phyloP scores from a whole-genome alignment of 1,140 invertebrate genomes.

The Sminthurides bifidus region DNA sequence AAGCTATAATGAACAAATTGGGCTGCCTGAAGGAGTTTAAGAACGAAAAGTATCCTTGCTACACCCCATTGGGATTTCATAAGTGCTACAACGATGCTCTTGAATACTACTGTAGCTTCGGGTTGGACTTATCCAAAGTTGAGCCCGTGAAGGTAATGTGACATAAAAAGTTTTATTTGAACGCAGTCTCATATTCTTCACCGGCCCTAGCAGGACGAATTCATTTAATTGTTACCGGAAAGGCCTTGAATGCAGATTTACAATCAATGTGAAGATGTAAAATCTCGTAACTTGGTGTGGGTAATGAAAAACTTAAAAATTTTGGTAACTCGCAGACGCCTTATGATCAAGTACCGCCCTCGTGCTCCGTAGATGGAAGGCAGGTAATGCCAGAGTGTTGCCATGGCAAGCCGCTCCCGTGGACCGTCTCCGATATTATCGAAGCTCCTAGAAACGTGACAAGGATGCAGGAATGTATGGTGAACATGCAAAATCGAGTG shows the following conservation, averaged over 20 bases:
- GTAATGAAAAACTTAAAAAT: too few species aligned
- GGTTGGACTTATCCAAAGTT: slow-evolving; percentile 9
- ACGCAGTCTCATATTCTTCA: neutral
- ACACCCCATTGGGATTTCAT: slow-evolving; percentile 20
- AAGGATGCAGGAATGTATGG: slow-evolving; percentile 9
- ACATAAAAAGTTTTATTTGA: neutral
- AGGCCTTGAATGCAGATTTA: too few species aligned
- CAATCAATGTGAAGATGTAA: too few species aligned
- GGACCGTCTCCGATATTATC: slow-evolving; percentile 17
- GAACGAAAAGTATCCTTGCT: slow-evolving; percentile 14
- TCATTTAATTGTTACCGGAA: neutral
- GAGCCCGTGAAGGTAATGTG: slow-evolving; percentile 5
- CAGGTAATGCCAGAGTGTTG: slow-evolving; percentile 18
- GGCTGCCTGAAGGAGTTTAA: slow-evolving; percentile 17
- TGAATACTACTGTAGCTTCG: slow-evolving; percentile 6
- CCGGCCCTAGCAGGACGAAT: neutral
- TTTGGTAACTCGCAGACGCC: too few species aligned
- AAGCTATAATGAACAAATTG: slow-evolving; percentile 15
- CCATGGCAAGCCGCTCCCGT: slow-evolving; percentile 19
- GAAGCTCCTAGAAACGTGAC: slow-evolving; percentile 16
- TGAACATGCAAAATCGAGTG: slow-evolving; percentile 12
- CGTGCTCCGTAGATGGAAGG: neutral
- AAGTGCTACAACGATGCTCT: slow-evolving; percentile 22
- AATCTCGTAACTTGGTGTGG: too few species aligned
- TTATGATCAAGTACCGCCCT: too few species aligned